Evolutionary conservation across 1,140 invertebrate species (phyloP).

Genomic region (Caerostris extrusa): DNA sequence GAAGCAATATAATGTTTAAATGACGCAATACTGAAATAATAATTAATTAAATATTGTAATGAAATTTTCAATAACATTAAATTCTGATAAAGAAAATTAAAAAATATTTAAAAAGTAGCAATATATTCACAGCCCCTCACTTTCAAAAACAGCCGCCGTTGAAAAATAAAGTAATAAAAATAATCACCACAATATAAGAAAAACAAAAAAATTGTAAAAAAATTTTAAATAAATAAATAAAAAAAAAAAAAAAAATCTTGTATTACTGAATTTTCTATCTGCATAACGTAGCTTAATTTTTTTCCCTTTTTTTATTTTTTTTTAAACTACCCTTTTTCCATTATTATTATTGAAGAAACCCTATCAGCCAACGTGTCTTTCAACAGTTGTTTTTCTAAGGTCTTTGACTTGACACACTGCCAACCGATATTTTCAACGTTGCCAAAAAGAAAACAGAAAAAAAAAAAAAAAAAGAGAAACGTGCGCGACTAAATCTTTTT

Average conservation of each 20-base stretch:
- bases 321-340: constrained; percentile 6
- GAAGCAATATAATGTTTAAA: too few species aligned
- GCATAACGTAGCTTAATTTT: constrained; percentile 32
- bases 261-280: constrained; percentile 17
- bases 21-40: too few species aligned
- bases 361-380: constrained; percentile 26
- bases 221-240: not conserved
- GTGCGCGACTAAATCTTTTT: constrained; percentile 17
- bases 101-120: not conserved
- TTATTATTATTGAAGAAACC: constrained; percentile 55
- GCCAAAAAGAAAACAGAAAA: constrained; percentile 4
- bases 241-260: not conserved
- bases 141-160: not conserved
- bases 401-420: constrained; percentile 54
- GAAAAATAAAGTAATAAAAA: constrained; percentile 29
- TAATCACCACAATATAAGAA: not conserved
- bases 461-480: constrained; percentile 21
- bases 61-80: too few species aligned
- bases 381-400: constrained; percentile 74
- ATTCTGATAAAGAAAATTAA: too few species aligned
- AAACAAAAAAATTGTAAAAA: not conserved
- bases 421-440: constrained; percentile 54
- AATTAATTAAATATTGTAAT: too few species aligned
- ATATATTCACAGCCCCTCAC: not conserved
- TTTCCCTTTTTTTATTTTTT: not conserved